A percentile compares a stretch with the other conserved stretches of the same genome.
These are phyloP conservation scores for Crocidura indochinensis DNA, from an alignment of 2,797 vertebrate species.

Conservation along the genomic window DNA sequence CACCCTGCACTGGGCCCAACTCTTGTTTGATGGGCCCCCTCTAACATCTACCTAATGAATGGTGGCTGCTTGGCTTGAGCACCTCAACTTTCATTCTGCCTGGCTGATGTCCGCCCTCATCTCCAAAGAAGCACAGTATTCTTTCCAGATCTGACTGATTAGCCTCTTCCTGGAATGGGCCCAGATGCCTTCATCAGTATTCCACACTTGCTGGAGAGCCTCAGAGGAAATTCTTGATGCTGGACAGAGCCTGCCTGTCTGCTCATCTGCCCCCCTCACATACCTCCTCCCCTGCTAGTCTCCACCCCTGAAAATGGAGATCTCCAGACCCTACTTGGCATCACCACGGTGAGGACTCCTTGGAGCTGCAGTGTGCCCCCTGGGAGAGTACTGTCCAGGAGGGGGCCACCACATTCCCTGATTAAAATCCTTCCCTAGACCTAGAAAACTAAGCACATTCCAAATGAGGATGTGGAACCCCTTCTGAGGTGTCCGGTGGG, in stretches of 20 bases:
- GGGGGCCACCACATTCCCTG: too few relatives aligned
- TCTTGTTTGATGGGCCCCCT: too few relatives aligned
- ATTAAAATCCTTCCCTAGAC: too few relatives aligned
- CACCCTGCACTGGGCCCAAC: too few relatives aligned
- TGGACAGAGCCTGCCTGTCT: slow-evolving; percentile 86
- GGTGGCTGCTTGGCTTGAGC: background rate
- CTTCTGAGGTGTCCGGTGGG: too few relatives aligned
- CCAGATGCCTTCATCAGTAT: slow-evolving; percentile 63
- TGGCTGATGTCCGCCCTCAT: slow-evolving; percentile 8
- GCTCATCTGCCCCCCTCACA: slow-evolving; percentile 76
- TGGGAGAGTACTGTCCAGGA: too few relatives aligned
- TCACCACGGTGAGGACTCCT: too few relatives aligned
- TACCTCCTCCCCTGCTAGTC: background rate
- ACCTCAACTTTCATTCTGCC: background rate
- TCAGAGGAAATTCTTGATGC: slow-evolving; percentile 85
- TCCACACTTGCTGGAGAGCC: slow-evolving; percentile 81
- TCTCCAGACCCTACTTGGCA: too few relatives aligned
- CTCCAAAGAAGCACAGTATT: slow-evolving; percentile 65
- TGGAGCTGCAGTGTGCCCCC: too few relatives aligned
- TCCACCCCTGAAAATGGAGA: background rate
- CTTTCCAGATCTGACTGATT: slow-evolving; percentile 73
- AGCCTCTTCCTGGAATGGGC: slow-evolving; percentile 72
- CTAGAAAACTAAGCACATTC: too few relatives aligned
- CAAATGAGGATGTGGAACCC: too few relatives aligned
- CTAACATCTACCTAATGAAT: too few relatives aligned